These are phyloP conservation scores for Ips typographus DNA, from an alignment of 1,140 invertebrate species.

Conservation along the genomic window DNA sequence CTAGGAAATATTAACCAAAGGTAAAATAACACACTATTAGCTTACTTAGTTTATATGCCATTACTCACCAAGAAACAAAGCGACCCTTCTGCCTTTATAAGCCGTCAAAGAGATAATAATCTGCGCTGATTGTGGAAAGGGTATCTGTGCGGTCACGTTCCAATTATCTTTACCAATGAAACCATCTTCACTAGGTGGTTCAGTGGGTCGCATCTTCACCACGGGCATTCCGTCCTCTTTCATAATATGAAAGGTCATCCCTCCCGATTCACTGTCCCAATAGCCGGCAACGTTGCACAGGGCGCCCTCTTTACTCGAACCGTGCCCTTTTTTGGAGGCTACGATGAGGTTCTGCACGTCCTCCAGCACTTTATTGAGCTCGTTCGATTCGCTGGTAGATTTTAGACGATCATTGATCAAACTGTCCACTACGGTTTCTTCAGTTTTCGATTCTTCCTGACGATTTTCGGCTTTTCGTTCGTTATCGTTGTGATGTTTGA, in stretches of 20 bases:
- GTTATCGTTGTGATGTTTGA: neutral
- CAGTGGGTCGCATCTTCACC: slow-evolving; percentile 19
- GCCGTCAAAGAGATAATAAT: slow-evolving; percentile 40
- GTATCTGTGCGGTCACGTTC: slow-evolving; percentile 38
- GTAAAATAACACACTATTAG: neutral
- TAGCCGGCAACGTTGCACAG: slow-evolving; percentile 43
- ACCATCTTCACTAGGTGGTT: slow-evolving; percentile 38
- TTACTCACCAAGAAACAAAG: slow-evolving; percentile 42
- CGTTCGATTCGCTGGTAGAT: slow-evolving; percentile 21
- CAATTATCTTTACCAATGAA: slow-evolving; percentile 41
- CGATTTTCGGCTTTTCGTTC: neutral
- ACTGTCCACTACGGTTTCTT: slow-evolving; percentile 16
- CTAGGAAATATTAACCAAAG: neutral
- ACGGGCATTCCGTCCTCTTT: slow-evolving; percentile 12
- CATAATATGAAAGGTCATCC: slow-evolving; percentile 39
- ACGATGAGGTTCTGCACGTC: slow-evolving; percentile 41
- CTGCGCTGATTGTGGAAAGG: slow-evolving; percentile 39
- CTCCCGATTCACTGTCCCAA: slow-evolving; percentile 46
- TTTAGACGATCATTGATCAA: slow-evolving; percentile 24
- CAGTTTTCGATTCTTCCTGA: neutral
- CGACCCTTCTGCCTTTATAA: slow-evolving; percentile 39
- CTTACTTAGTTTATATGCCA: neutral
- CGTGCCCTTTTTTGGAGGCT: slow-evolving; percentile 22
- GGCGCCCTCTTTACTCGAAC: slow-evolving; percentile 31
- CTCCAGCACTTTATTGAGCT: slow-evolving; percentile 38